Base-by-base conservation (phyloP, 2,888 invertebrate species). In the Branchipolynoe longqiensis region DNA sequence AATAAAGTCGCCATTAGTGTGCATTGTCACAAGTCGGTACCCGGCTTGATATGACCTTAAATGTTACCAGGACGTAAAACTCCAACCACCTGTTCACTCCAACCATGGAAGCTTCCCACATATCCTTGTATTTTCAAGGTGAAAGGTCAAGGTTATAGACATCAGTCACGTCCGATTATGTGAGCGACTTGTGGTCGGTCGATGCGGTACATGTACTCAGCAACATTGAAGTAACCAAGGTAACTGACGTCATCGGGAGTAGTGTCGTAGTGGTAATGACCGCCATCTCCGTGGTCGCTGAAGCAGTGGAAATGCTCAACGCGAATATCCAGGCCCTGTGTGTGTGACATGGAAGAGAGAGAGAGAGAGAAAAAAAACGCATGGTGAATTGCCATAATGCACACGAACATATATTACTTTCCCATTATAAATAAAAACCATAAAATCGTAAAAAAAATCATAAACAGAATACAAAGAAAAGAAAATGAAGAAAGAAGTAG, bases 251-350 rank as follows among this genome's bases (percentile, higher is more conserved):
- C 95, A 12, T 96, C 96, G 0, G 99, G 98, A 41, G 98, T 97
- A 12, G 96, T 97, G 94, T 99, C 99, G 93, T 96, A 96, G 94
- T 99, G 99, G 95, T 99, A 99, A 95, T 99, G 99, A 0, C 99
- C 99, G 89, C 93, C 94, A 64, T 94, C 92, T 0, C 94, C 94
- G 86, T 94, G 94, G 28, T 92, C 89, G 94, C 97, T 97, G 92
- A 97, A 97, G 87, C 95, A 95, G 94, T 99, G 99, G 94, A 99
- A 99, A 94, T 99, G 99, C 94, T 99, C 98, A 88, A 98, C 95
- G 90, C 99, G 95, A 88, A 99, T 95, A 94, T 98, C 98, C 92
- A 98, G 94, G 36, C 96, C 97, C 97, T 97, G 31, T 36, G n/a
- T n/a, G n/a, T n/a, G n/a, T n/a, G n/a, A n/a, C n/a, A n/a, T n/a